phyloP scores from a whole-genome alignment of 2,888 invertebrate genomes.

The Limnephilus lunatus region DNA sequence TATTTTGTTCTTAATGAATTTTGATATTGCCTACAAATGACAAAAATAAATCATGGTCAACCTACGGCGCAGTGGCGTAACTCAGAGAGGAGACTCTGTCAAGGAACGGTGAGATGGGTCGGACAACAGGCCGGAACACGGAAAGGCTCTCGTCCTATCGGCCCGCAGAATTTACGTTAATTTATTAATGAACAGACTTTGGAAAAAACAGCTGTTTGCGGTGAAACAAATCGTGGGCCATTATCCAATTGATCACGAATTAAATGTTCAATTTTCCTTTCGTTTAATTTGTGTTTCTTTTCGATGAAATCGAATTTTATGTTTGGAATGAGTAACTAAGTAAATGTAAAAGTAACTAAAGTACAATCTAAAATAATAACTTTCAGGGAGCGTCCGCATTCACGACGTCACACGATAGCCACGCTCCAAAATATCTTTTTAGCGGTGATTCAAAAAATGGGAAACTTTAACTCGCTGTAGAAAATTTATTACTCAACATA shows the following conservation, averaged over 20 bases:
- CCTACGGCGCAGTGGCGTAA: not conserved
- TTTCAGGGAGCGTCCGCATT: too few relatives aligned
- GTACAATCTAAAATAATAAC: too few relatives aligned
- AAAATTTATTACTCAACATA: too few relatives aligned
- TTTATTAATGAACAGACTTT: conserved; percentile 42
- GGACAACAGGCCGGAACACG: conserved; percentile 44
- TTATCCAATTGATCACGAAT: not conserved
- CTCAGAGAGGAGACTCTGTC: conserved; percentile 7
- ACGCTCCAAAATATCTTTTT: too few relatives aligned
- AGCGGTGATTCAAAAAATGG: too few relatives aligned
- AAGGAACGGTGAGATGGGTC: conserved; percentile 47
- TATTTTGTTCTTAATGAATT: not conserved
- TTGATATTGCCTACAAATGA: not conserved
- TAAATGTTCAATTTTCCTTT: not conserved
- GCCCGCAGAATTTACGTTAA: conserved; percentile 41
- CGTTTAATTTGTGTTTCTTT: not conserved
- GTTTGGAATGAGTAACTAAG: not conserved
- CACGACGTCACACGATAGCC: too few relatives aligned
- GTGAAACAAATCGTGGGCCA: conserved; percentile 30
- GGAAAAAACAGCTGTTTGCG: conserved; percentile 23
- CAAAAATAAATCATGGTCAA: conserved; percentile 2
- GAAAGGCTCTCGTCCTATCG: conserved; percentile 42
- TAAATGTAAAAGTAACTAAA: too few relatives aligned
- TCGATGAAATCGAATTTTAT: not conserved
- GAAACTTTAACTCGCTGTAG: too few relatives aligned